Base-by-base conservation (phyloP, 2,797 vertebrate species). In the Cuculus canorus region DNA sequence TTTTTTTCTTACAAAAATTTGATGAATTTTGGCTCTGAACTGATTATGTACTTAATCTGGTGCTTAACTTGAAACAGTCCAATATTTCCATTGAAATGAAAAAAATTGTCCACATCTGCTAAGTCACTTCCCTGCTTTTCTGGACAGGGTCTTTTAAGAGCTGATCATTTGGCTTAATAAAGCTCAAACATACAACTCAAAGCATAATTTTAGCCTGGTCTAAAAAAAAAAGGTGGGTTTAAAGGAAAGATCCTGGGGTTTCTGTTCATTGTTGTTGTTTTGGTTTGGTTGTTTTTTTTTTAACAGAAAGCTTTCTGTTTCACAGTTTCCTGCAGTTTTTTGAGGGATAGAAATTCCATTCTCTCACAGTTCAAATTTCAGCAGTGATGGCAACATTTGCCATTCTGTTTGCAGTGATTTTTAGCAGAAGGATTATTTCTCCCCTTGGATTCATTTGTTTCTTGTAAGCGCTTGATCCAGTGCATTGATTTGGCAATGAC, bases 391-490 rank as follows among this genome's bases (percentile, higher is more conserved):
- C 82, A 95, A 71, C 54, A 54, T 73, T 94, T 85, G 10, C 47
- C 71, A 75, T 76, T 92, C 68, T 85, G 78, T 94, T 94, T 85
- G 78, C 48, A 43, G 53, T 61, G 50, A 64, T 82, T 92, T 90
- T 86, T 65, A 92, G 83, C 83, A 85, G 66, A 76, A 88, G 50
- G 86, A 87, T 80, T 93, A 85, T 78, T 92, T 88, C 30, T 92
- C 83, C 71, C 87, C 43, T 94, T 73, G 27, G 71, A 88, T 54
- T 73, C 27, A 33, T 75, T 96, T 94, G 78, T 82, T 92, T 95
- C 83, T 95, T 80, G 41, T 81, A 76, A 85, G 72, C 0, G 0
- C 78, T 60, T 54, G 81, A 85, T 88, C 86, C 17, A 1, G 64
- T 19, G 53, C 64, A 88, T 95, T 64, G 83, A 64, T 89, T 81